A percentile compares a stretch with the other conserved stretches of the same genome.
phyloP scores from a whole-genome alignment of 2,113 vertebrate genomes.

The Phylloscopus trochilus region DNA sequence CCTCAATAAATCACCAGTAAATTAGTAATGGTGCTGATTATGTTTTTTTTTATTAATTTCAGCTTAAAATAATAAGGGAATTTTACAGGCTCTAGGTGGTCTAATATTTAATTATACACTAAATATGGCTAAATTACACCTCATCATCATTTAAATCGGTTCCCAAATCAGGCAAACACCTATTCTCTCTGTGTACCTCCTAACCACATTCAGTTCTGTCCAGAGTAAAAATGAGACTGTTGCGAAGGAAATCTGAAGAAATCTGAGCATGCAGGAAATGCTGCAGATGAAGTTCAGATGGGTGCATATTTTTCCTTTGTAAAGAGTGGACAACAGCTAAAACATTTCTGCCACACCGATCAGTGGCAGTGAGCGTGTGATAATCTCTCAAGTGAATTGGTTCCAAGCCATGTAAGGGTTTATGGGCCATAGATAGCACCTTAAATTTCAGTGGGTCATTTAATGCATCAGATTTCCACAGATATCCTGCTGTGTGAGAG shows the following conservation, averaged over 20 bases:
- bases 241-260: background rate
- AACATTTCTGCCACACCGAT: background rate
- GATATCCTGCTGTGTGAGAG: background rate
- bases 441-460: background rate
- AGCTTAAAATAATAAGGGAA: background rate
- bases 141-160: background rate
- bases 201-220: background rate
- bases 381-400: background rate
- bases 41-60: background rate
- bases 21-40: background rate
- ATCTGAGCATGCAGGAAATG: background rate
- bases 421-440: background rate
- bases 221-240: background rate
- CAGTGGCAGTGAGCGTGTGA: rapidly evolving
- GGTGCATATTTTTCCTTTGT: background rate
- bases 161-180: background rate
- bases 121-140: background rate
- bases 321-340: background rate
- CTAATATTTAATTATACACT: constrained; percentile 5
- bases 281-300: background rate
- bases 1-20: background rate
- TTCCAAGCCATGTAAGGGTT: background rate
- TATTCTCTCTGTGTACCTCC: background rate
- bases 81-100: background rate
- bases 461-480: background rate